phyloP scores from a whole-genome alignment of 2,888 invertebrate genomes.

The Sinopyrophorus schimmeli region DNA sequence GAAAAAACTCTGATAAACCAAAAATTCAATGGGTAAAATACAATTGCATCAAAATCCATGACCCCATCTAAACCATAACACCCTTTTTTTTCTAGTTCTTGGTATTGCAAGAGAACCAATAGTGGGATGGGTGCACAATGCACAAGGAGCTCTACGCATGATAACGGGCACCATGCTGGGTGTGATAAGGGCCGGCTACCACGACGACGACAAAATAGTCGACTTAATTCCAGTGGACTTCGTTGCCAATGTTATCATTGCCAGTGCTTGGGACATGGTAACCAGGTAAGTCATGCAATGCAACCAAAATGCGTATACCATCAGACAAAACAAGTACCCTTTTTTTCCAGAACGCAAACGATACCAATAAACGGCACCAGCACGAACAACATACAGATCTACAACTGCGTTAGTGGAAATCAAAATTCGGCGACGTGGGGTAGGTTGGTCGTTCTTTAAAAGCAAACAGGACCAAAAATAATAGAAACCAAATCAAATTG shows the following conservation, averaged over 20 bases:
- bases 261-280: conserved; percentile 60
- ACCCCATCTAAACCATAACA: too few relatives aligned
- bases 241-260: conserved; percentile 64
- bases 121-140: conserved; percentile 68
- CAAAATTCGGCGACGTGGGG: conserved; percentile 36
- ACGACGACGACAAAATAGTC: conserved; percentile 57
- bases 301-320: not conserved
- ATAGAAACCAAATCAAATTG: too few relatives aligned
- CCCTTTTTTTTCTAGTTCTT: conserved; percentile 40
- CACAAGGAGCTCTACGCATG: conserved; percentile 66
- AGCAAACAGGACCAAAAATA: too few relatives aligned
- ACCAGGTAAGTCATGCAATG: conserved; percentile 45
- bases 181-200: conserved; percentile 61
- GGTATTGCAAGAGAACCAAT: conserved; percentile 51
- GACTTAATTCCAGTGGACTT: conserved; percentile 71
- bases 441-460: conserved; percentile 11
- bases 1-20: too few relatives aligned
- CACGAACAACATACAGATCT: conserved; percentile 10
- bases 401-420: conserved; percentile 21
- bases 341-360: conserved; percentile 7
- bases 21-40: too few relatives aligned
- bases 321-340: not conserved
- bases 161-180: conserved; percentile 58
- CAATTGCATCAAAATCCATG: too few relatives aligned
- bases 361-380: not conserved